These are phyloP conservation scores for Drosophila tristis DNA, from an alignment of 1,140 invertebrate genomes.

Conservation along the genomic window DNA sequence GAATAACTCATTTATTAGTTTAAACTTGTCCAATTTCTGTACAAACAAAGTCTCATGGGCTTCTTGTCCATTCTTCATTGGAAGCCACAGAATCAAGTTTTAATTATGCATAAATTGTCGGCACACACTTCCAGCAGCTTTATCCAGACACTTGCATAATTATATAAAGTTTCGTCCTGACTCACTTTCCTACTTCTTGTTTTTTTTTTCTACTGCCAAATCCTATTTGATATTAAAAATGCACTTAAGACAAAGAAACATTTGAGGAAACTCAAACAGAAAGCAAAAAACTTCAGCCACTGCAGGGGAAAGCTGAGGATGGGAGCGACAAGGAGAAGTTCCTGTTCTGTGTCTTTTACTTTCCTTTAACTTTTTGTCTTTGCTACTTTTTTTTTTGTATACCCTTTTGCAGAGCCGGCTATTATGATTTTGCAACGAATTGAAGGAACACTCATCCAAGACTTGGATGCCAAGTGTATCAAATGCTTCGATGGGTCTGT, in stretches of 20 bases:
- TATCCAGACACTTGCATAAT: constrained; percentile 57
- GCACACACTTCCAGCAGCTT: constrained; percentile 34
- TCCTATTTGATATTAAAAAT: constrained; percentile 49
- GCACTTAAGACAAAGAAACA: constrained; percentile 39
- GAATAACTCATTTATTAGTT: constrained; percentile 2
- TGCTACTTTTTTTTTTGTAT: constrained; percentile 6
- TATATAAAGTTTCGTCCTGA: constrained; percentile 46
- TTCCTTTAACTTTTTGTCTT: neutral
- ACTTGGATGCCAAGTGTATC: neutral
- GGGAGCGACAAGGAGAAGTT: constrained; percentile 51
- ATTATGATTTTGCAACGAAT: too few relatives aligned
- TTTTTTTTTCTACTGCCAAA: constrained; percentile 15
- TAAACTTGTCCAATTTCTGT: neutral
- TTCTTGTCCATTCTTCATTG: neutral
- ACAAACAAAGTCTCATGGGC: neutral
- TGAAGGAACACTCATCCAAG: neutral
- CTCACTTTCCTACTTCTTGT: constrained; percentile 12
- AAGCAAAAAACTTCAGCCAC: constrained; percentile 35
- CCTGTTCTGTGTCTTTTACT: constrained; percentile 5
- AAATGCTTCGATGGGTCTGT: too few relatives aligned
- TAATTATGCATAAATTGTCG: constrained; percentile 50
- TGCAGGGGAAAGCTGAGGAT: constrained; percentile 29
- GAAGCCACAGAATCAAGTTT: constrained; percentile 49
- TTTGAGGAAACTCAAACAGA: constrained; percentile 50
- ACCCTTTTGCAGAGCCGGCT: neutral